Conservation (phyloP, 1,140 invertebrate species). For the Heliothis virescens region DNA sequence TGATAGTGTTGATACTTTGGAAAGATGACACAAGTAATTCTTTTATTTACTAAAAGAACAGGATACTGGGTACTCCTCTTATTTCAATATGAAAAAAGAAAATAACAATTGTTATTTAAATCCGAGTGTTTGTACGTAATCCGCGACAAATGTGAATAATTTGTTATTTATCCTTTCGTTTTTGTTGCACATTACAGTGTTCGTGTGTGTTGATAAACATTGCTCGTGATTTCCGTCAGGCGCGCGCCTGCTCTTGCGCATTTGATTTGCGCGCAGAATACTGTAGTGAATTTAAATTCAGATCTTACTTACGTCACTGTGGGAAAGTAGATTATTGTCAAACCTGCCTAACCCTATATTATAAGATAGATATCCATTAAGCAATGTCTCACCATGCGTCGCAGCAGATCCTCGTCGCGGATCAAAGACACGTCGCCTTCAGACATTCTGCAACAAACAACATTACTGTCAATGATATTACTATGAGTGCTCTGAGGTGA, state of each 20-base stretch:
- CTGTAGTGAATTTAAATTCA: no score
- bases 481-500: neutral
- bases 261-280: no score
- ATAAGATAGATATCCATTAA: neutral
- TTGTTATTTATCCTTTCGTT: neutral
- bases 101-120: no score
- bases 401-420: slow-evolving; percentile 90
- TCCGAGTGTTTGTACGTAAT: no score
- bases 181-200: neutral
- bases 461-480: neutral
- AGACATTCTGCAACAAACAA: slow-evolving; percentile 72
- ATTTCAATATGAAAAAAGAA: no score
- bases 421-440: slow-evolving; percentile 89
- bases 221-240: slow-evolving; percentile 16
- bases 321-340: no score
- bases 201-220: neutral
- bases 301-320: no score
- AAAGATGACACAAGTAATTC: no score
- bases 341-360: neutral
- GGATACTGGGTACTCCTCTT: no score
- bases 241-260: neutral
- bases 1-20: no score
- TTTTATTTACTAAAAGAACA: no score
- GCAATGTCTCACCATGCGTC: slow-evolving; percentile 88
- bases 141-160: no score